Percentiles rank a stretch among this genome's conserved stretches.
phyloP scores from a whole-genome alignment of 2,113 vertebrate species.

The Noctilio leporinus region DNA sequence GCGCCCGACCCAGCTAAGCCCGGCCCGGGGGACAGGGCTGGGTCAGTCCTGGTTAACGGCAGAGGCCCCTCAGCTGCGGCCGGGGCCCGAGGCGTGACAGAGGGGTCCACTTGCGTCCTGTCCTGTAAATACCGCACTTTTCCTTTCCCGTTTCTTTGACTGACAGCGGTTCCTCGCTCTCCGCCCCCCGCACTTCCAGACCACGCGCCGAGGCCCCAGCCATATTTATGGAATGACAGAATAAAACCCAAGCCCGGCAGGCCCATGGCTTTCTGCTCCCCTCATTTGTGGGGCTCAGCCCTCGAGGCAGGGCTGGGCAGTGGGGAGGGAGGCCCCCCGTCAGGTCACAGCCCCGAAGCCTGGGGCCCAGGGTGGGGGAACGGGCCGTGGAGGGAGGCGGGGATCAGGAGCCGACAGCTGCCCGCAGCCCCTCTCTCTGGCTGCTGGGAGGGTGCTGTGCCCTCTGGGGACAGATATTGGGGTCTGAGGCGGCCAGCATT shows the following conservation, averaged over 20 bases:
- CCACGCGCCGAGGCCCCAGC: neutral
- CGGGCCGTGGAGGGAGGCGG: fast-evolving
- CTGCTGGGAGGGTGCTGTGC: neutral
- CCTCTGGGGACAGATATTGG: fast-evolving
- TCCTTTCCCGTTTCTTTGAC: neutral
- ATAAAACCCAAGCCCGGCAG: constrained; percentile 60
- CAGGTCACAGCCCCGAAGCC: fast-evolving
- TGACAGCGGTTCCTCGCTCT: neutral
- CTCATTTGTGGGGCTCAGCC: neutral
- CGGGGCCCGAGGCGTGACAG: fast-evolving
- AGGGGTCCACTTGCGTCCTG: neutral
- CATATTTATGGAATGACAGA: constrained; percentile 75
- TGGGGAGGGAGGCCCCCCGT: fast-evolving
- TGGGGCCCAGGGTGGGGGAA: neutral
- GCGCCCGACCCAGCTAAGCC: too few relatives aligned
- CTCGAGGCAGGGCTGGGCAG: neutral
- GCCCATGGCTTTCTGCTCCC: neutral
- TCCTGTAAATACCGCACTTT: constrained; percentile 29
- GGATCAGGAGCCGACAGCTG: neutral
- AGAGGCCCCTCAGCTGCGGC: neutral
- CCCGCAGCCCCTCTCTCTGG: too few relatives aligned
- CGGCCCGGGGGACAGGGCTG: neutral
- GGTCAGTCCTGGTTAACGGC: fast-evolving
- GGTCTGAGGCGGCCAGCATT: neutral
- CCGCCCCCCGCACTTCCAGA: constrained; percentile 38